Evolutionary conservation across 2,113 vertebrate genomes (phyloP).

Genomic region (Haemorhous mexicanus): DNA sequence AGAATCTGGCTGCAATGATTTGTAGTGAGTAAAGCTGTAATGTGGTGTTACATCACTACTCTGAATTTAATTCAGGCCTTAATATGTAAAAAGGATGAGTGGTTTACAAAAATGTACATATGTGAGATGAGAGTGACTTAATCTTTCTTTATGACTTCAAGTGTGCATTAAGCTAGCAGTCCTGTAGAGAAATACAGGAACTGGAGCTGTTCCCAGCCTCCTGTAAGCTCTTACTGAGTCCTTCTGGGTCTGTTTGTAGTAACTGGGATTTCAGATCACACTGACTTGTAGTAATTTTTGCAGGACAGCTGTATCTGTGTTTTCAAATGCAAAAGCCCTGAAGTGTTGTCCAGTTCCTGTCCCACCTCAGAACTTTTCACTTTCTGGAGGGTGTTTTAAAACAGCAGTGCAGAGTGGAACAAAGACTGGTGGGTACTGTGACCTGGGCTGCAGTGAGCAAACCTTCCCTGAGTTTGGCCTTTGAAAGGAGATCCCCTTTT

Average conservation of each 20-base stretch:
- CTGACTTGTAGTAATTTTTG: not conserved
- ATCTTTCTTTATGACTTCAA: not conserved
- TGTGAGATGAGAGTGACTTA: not conserved
- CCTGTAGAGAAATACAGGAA: not conserved
- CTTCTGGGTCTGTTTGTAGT: accelerated
- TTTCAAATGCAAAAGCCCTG: not conserved
- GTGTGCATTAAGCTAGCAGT: not conserved
- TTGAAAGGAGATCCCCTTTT: not conserved
- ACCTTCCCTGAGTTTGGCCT: not conserved
- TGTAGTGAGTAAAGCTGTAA: not conserved
- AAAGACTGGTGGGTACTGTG: not conserved
- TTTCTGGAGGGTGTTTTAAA: not conserved
- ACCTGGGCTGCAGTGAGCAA: not conserved
- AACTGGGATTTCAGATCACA: not conserved
- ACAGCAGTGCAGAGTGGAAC: not conserved
- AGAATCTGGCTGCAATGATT: not conserved
- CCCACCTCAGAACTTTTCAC: not conserved
- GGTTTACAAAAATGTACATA: not conserved
- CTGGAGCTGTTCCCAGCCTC: not conserved
- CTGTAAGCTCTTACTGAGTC: not conserved
- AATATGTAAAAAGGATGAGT: not conserved
- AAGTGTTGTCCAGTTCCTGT: not conserved
- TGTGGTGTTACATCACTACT: not conserved
- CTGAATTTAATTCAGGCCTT: not conserved
- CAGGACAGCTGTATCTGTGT: not conserved